Conservation (phyloP, 2,797 vertebrate genomes). For the Amblyopsis hoosieri region DNA sequence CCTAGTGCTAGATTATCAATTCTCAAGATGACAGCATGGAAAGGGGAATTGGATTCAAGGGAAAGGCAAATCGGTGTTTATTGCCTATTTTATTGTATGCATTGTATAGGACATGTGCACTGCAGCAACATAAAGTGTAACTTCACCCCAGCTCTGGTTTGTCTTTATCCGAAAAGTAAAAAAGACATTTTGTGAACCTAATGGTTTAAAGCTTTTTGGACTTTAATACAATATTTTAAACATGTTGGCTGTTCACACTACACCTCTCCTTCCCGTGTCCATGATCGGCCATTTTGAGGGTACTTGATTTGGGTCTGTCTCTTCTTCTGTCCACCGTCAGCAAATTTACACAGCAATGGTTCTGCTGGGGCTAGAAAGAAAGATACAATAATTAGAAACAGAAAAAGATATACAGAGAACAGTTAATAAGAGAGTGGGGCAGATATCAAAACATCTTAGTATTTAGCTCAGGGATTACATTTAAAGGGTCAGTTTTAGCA, state of each 20-base stretch:
- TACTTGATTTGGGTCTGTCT: slow-evolving; percentile 98
- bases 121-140: no score
- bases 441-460: slow-evolving; percentile 42
- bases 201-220: no score
- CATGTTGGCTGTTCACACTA: slow-evolving; percentile 54
- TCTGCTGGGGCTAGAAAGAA: slow-evolving; percentile 89
- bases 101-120: no score
- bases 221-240: no score
- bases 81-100: no score
- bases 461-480: slow-evolving; percentile 30
- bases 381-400: slow-evolving; percentile 48
- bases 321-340: slow-evolving; percentile 98
- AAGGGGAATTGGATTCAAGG: slow-evolving; percentile 53
- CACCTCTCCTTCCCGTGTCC: slow-evolving; percentile 98
- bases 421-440: slow-evolving; percentile 22
- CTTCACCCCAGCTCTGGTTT: no score
- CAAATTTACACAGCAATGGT: slow-evolving; percentile 98
- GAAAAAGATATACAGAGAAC: slow-evolving; percentile 4
- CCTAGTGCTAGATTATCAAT: slow-evolving; percentile 45
- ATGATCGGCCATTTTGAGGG: slow-evolving; percentile 95
- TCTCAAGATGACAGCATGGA: slow-evolving; percentile 48
- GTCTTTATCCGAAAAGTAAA: no score
- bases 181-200: no score
- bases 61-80: slow-evolving; percentile 38
- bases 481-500: slow-evolving; percentile 39